Base-by-base conservation (phyloP, 2,888 invertebrate species). In the Matsumyia berberina region DNA sequence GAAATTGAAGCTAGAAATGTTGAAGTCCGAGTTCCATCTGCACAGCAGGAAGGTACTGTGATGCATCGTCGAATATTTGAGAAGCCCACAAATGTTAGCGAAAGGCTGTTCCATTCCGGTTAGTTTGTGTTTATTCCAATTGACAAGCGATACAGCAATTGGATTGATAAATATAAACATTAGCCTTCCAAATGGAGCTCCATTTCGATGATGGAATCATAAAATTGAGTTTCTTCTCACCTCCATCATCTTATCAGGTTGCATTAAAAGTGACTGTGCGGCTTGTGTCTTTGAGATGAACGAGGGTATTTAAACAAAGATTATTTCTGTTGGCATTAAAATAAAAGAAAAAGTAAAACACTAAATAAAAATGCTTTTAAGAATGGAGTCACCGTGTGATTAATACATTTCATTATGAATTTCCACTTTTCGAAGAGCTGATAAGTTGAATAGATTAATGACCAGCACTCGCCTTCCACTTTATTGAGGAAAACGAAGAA, bases 401-500 rank as follows among this genome's bases (percentile, higher is more conserved):
- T 80, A 85, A 85, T 76, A 76, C 85, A 85, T 70, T 80, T 85
- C 80, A 76, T 80, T 80, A 70, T 58, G 66, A 70, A 76, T 85
- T 76, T 85, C 80, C 85, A 80, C 70, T 85, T 74, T 80, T 66
- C 33, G 70, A 57, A 37, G 37, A 79, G 39, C 80, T 85, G 83
- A 85, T 85, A 79, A 79, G 57, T 64, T 64, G 57, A 64, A 73
- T 69, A 79, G 83, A 85, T 85, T 74, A 80, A 85, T 85, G 83
- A 69, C 51, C 31, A 62, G 12, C 39, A 46, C 58, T 73, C 12
- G 67, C 31, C 49, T 62, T 57, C 49, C 55, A 15, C 15, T 73
- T 66, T 53, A 74, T 62, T 53, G 64, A 62, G 5, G 44, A 29
- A 62, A 51, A 49, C 44, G 51, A 64, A 29, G 12, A 57, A 44